These are phyloP conservation scores for Phymorhynchus buccinoides DNA, from an alignment of 1,140 invertebrate genomes.

Conservation along the genomic window DNA sequence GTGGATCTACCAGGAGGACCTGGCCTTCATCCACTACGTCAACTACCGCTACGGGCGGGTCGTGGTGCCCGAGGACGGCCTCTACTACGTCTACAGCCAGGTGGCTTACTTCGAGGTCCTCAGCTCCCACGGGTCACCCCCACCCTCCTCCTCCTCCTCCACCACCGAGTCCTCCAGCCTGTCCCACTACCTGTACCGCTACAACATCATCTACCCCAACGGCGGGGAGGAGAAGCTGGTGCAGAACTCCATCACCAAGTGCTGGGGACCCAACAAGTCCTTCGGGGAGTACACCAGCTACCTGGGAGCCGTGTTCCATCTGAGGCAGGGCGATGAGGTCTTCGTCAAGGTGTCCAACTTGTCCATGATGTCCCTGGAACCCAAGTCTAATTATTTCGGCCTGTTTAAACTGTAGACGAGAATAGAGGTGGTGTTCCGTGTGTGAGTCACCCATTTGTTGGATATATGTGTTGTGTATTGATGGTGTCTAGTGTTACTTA, in stretches of 20 bases:
- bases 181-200: constrained; percentile 67
- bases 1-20: constrained; percentile 61
- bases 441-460: no score
- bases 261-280: constrained; percentile 61
- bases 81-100: constrained; percentile 68
- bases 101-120: constrained; percentile 63
- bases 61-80: constrained; percentile 63
- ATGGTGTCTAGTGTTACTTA: no score
- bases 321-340: constrained; percentile 64
- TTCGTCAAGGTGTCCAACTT: constrained; percentile 70
- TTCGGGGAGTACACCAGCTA: constrained; percentile 68
- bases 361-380: constrained; percentile 57
- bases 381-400: constrained; percentile 68
- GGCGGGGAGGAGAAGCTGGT: constrained; percentile 66
- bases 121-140: constrained; percentile 36
- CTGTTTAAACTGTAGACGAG: constrained; percentile 55
- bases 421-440: no score
- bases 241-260: constrained; percentile 68
- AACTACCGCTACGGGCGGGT: constrained; percentile 62
- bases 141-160: background rate
- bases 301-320: constrained; percentile 65
- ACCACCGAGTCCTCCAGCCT: constrained; percentile 53
- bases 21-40: constrained; percentile 62
- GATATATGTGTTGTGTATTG: no score
- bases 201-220: constrained; percentile 66